A percentile compares a stretch with the other conserved stretches of the same genome.
Evolutionary conservation across 2,797 vertebrate genomes (phyloP).

Genomic region (Lagocephalus sceleratus): DNA sequence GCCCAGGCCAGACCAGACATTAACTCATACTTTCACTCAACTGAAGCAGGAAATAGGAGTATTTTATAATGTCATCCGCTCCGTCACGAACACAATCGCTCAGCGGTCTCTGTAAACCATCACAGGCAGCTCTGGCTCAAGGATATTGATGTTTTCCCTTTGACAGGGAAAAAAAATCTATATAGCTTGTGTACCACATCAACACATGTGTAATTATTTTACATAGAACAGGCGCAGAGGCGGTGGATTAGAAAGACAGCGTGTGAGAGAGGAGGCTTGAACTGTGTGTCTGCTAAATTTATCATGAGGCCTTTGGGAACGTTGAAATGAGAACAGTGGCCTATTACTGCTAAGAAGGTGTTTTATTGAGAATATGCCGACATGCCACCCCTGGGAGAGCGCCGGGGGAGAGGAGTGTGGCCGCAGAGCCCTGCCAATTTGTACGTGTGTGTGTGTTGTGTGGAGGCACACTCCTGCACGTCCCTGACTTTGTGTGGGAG

Average conservation of each 20-base stretch:
- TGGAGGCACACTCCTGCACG: conserved; percentile 33
- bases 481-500: conserved; percentile 46
- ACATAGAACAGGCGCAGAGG: conserved; percentile 54
- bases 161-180: conserved; percentile 32
- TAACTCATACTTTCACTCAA: conserved; percentile 74
- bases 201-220: conserved; percentile 75
- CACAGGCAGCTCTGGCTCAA: conserved; percentile 46
- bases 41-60: conserved; percentile 70
- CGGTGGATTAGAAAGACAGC: conserved; percentile 67
- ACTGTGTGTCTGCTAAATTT: conserved; percentile 88
- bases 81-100: conserved; percentile 66
- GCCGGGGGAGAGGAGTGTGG: conserved; percentile 64
- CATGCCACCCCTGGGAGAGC: conserved; percentile 76
- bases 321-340: conserved; percentile 89
- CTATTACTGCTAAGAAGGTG: conserved; percentile 91
- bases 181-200: conserved; percentile 54
- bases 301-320: conserved; percentile 88
- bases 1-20: conserved; percentile 61
- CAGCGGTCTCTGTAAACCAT: conserved; percentile 60
- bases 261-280: conserved; percentile 76
- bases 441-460: conserved; percentile 31
- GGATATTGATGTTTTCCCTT: conserved; percentile 60
- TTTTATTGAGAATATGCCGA: conserved; percentile 89
- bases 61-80: conserved; percentile 70
- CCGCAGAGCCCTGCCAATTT: conserved; percentile 63